A percentile compares a stretch with the other conserved stretches of the same genome.
Conservation (phyloP, 2,797 vertebrate species). For the Anguilla obscura region DNA sequence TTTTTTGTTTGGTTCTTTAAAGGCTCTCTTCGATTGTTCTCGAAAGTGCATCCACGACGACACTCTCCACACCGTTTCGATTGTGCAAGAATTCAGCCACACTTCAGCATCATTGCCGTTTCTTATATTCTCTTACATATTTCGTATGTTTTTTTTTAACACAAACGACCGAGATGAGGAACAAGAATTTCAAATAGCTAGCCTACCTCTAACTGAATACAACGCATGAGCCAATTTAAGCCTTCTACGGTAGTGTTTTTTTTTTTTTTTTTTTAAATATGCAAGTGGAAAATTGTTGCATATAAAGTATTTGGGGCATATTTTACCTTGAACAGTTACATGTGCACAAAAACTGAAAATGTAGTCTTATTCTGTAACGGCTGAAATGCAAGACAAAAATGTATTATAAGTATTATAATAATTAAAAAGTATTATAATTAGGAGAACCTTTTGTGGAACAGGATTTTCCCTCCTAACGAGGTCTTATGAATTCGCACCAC, state of each 20-base stretch:
- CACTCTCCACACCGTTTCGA: background rate
- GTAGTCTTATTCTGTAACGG: background rate
- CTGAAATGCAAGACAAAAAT: background rate
- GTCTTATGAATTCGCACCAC: background rate
- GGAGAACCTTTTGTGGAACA: background rate
- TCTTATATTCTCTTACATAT: background rate
- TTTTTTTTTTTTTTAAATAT: no score
- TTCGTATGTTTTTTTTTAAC: background rate
- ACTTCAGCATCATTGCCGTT: background rate
- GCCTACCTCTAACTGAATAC: no score
- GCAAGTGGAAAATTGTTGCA: background rate
- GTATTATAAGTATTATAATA: background rate
- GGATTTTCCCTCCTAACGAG: background rate
- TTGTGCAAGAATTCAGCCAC: background rate
- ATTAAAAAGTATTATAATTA: background rate
- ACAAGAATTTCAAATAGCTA: no score
- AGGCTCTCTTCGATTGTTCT: background rate
- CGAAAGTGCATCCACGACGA: background rate
- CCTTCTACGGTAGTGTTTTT: no score
- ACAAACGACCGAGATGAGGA: background rate
- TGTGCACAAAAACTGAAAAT: background rate
- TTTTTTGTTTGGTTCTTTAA: background rate
- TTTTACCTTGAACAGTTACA: background rate
- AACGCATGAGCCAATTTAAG: no score
- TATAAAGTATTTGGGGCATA: background rate